A percentile compares a stretch with the other conserved stretches of the same genome.
Conservation (phyloP, 2,113 vertebrate genomes). For the Malaclemys terrapin region DNA sequence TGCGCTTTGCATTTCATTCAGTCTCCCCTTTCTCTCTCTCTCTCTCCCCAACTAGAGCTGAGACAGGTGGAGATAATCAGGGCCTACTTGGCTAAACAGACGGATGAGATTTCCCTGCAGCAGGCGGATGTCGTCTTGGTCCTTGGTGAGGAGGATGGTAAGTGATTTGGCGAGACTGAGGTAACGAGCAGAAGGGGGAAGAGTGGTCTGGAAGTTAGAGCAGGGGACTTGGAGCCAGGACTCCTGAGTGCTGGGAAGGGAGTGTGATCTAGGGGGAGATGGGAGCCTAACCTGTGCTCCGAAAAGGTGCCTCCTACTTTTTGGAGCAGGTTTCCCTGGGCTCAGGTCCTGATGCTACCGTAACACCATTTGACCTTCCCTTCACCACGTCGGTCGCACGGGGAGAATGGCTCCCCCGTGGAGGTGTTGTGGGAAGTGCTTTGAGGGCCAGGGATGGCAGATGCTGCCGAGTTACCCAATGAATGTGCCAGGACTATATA, state of each 20-base stretch:
- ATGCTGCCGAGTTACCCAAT: neutral
- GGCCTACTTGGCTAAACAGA: constrained; percentile 88
- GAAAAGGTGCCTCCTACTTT: neutral
- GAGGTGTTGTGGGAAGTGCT: neutral
- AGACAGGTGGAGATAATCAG: constrained; percentile 91
- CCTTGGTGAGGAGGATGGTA: constrained; percentile 86
- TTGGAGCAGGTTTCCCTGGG: neutral
- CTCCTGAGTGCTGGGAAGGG: fast-evolving
- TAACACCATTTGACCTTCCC: neutral
- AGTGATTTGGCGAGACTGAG: constrained; percentile 7
- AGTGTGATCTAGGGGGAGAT: neutral
- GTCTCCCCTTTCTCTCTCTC: neutral
- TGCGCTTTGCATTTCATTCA: neutral
- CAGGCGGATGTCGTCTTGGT: constrained; percentile 92
- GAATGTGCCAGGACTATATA: neutral
- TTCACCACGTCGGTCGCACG: neutral
- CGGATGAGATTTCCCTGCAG: constrained; percentile 90
- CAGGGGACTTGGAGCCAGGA: fast-evolving
- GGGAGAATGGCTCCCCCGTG: neutral
- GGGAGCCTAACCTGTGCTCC: neutral
- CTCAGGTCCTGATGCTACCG: neutral
- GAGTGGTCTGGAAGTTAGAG: fast-evolving
- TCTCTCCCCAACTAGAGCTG: constrained; percentile 76
- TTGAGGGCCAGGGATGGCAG: neutral
- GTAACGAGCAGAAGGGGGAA: fast-evolving